Evolutionary conservation across 2,797 vertebrate species (phyloP).

Genomic region (Cossypha caffra): DNA sequence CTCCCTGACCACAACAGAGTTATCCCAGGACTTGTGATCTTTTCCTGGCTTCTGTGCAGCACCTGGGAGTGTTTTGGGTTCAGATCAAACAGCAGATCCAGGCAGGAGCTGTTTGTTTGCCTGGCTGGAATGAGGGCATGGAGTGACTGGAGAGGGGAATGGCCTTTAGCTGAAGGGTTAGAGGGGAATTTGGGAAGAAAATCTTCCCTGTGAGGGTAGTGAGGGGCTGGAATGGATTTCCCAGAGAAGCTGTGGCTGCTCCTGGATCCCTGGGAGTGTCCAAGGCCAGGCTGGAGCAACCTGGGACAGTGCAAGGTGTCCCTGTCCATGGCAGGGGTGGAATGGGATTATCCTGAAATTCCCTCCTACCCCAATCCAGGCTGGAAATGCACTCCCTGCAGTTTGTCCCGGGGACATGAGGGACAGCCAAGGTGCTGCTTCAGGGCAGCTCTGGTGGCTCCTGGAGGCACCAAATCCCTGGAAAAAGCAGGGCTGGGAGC

Average conservation of each 20-base stretch:
- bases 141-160: background rate
- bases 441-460: background rate
- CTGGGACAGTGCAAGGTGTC: background rate
- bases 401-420: accelerated
- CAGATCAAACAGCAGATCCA: background rate
- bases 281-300: too few species aligned
- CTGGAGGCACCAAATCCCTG: too few species aligned
- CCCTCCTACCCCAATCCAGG: background rate
- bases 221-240: background rate
- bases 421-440: background rate
- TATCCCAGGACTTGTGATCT: background rate
- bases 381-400: accelerated
- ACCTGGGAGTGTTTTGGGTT: background rate
- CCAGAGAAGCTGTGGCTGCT: background rate
- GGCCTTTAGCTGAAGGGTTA: background rate
- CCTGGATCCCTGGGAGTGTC: too few species aligned
- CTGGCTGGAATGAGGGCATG: background rate
- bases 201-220: too few species aligned
- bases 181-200: background rate
- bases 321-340: background rate
- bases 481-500: too few species aligned
- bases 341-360: background rate
- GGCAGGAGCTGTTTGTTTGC: background rate
- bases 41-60: background rate
- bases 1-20: background rate